phyloP scores from a whole-genome alignment of 1,140 invertebrate species.

The Galleria mellonella region DNA sequence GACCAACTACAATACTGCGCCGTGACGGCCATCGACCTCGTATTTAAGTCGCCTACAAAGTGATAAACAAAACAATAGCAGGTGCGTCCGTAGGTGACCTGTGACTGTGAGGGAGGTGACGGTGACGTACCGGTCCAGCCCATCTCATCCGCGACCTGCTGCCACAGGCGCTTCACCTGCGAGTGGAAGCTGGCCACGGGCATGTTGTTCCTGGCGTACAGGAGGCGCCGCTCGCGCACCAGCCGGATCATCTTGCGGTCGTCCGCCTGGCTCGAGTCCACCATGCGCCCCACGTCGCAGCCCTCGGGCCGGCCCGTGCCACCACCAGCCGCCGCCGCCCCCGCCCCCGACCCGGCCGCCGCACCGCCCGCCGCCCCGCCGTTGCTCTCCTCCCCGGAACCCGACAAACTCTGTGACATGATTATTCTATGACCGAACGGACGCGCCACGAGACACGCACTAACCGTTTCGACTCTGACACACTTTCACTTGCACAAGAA shows the following conservation, averaged over 20 bases:
- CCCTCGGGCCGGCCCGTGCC: not conserved
- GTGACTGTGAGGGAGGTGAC: not conserved
- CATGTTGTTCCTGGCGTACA: constrained; percentile 62
- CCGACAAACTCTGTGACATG: too few relatives aligned
- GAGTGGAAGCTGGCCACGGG: constrained; percentile 58
- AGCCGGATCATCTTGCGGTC: constrained; percentile 53
- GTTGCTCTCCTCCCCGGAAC: not conserved
- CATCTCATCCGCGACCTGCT: constrained; percentile 47
- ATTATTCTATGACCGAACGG: too few relatives aligned
- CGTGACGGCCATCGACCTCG: too few relatives aligned
- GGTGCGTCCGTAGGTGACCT: too few relatives aligned
- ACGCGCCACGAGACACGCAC: not conserved
- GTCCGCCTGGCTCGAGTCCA: constrained; percentile 55
- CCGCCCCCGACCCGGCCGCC: constrained; percentile 8
- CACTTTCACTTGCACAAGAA: not conserved
- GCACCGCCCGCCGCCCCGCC: constrained; percentile 4
- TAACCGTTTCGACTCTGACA: too few relatives aligned
- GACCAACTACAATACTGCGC: too few relatives aligned
- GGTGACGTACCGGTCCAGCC: constrained; percentile 49
- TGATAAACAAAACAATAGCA: too few relatives aligned
- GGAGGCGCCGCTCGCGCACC: constrained; percentile 43
- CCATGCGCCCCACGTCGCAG: constrained; percentile 29
- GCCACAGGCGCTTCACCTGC: constrained; percentile 48
- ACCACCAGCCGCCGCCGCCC: constrained; percentile 6
- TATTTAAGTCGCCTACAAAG: too few relatives aligned